These are phyloP conservation scores for Balearica regulorum DNA, from an alignment of 2,797 vertebrate species.

Conservation along the genomic window DNA sequence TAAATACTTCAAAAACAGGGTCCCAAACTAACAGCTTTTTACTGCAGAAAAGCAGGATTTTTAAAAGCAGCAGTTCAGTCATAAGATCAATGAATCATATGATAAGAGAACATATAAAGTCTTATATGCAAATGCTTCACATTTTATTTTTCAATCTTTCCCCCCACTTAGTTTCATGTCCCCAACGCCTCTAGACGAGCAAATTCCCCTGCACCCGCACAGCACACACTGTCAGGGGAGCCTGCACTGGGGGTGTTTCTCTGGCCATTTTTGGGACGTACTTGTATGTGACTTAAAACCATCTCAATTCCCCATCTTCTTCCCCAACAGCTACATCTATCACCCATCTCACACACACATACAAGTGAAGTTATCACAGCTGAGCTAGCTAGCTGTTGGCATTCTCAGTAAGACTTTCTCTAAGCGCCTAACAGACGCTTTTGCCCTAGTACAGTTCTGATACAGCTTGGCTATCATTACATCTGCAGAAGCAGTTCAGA, in stretches of 20 bases:
- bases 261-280: neutral
- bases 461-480: neutral
- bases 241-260: neutral
- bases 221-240: neutral
- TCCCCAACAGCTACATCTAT: neutral
- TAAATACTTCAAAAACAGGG: conserved; percentile 14
- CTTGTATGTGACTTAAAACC: neutral
- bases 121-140: conserved; percentile 16
- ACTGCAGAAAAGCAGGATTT: conserved; percentile 24
- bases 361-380: neutral
- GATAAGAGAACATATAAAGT: neutral
- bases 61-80: conserved; percentile 49
- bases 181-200: neutral
- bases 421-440: neutral
- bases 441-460: neutral
- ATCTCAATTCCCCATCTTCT: neutral
- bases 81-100: conserved; percentile 58
- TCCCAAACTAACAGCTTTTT: neutral
- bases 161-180: neutral
- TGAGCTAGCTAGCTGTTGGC: neutral
- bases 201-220: neutral
- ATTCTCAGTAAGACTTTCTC: neutral
- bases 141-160: conserved; percentile 13
- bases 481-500: neutral
- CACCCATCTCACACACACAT: neutral